Percentiles rank a stretch among this genome's conserved stretches.
phyloP scores from a whole-genome alignment of 2,888 invertebrate species.

The Apotomis betuletana region DNA sequence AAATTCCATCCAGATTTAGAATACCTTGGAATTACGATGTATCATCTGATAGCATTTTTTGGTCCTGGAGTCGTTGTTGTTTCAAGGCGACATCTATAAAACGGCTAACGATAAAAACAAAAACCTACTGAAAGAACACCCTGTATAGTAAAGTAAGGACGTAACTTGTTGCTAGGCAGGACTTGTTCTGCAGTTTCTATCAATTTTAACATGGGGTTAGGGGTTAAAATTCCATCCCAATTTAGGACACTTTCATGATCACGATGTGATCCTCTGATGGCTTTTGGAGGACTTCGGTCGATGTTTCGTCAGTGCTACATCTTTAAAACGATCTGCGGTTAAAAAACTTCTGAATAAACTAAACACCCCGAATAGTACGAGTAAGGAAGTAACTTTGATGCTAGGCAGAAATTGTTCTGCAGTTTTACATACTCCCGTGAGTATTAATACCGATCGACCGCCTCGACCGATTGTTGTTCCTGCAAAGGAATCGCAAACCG shows the following conservation, averaged over 20 bases:
- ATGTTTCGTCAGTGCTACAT: constrained; percentile 66
- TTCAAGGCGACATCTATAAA: constrained; percentile 63
- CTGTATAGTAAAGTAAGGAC: constrained; percentile 34
- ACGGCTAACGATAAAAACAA: constrained; percentile 28
- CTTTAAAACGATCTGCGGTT: constrained; percentile 45
- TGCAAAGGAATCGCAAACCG: no score
- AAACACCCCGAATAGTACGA: constrained; percentile 36
- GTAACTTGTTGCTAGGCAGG: constrained; percentile 31
- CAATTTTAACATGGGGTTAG: no score
- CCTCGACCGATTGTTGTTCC: no score
- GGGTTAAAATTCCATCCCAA: no score
- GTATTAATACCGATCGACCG: no score
- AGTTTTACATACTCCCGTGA: no score
- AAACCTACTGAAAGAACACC: constrained; percentile 41
- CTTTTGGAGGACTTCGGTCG: constrained; percentile 70
- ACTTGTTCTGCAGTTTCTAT: constrained; percentile 19
- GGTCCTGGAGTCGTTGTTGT: constrained; percentile 77
- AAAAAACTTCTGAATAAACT: constrained; percentile 37
- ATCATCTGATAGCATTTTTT: no score
- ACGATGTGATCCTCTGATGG: no score
- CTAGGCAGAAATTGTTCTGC: constrained; percentile 20
- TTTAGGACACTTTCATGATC: no score
- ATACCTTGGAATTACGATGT: no score
- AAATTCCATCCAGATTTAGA: no score
- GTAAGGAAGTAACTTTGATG: constrained; percentile 28